Base-by-base conservation (phyloP, 2,888 invertebrate genomes). In the Chydorus sphaericus region DNA sequence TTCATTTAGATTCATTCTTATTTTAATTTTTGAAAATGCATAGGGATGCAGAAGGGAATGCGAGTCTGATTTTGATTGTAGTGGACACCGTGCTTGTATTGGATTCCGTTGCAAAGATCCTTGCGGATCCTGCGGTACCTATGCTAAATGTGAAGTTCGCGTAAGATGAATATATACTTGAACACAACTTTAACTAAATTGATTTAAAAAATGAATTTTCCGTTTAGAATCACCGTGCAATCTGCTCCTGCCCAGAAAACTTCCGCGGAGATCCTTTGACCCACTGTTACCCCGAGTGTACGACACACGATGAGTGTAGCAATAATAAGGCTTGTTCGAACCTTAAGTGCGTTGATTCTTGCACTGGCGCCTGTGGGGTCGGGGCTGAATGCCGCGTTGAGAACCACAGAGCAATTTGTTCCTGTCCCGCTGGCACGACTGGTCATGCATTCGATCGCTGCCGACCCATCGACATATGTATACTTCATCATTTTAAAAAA, bases 391-490 rank as follows among this genome's bases (percentile, higher is more conserved):
- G 89, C 69, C 77, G 81, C 64, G 75, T 88, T 38, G 76, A 84
- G 30, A 85, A 82, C 4, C 75, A 85, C 54, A 87, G 85, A 5
- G 86, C 89, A 0, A 79, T 89, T n/a, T 90, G 89, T 39, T 44
- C 37, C 26, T 56, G 52, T 49, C 57, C 48, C 48, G 31, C 77
- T 65, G 83, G 86, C 65, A 86, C 85, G 83, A 88, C 88, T 26
- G 89, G 89, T 2, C 82, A 89, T 75, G 89, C 89, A 4, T 89
- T 88, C 70, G 75, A 80, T 2, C 77, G 77, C 66, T 89, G 89
- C 71, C 77, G 88, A 63, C 85, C 83, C 61, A 88, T 87, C 66
- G 82, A 81, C 68, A 81, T 82, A 65, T 76, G 85, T 85, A 69
- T 76, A 74, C 71, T 29, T 26, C n/a, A n/a, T n/a, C n/a, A n/a